Base-by-base conservation (phyloP, 2,888 invertebrate species). In the Anagyrus pseudococci region DNA sequence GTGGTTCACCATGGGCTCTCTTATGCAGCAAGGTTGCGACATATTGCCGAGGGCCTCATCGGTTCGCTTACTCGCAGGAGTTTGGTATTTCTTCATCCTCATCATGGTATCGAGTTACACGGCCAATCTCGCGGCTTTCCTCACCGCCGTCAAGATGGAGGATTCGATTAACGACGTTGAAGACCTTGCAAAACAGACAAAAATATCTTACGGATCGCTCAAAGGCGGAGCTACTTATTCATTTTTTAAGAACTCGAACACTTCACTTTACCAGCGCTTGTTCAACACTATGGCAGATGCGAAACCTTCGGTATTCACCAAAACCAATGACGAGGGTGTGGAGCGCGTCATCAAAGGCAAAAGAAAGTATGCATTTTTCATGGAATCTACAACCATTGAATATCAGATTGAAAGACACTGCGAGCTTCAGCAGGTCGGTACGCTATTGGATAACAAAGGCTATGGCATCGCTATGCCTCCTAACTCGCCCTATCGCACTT, bases 41-140 rank as follows among this genome's bases (percentile, higher is more conserved):
- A 90, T 96, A 70, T 84, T 96, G 68, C 96, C 96, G 2, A 26
- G 49, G 29, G 93, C 94, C 43, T 90, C 93, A n/a, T 93, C 93
- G 0, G 94, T 94, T 0, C 85, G 95, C 67, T 91, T 94, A 88
- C 90, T 94, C 10, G 94, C 92, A 2, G 94, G 94, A 40, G 94
- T 94, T 88, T 93, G 93, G 93, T 96, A 95, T 95, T 96, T 96
- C 82, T 96, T 96, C 82, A 94, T 94, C 0, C 83, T 96, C 50
- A 96, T 96, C 73, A 95, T 97, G 93, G 95, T 96, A 71, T 95
- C 96, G 0, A 96, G 96, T 7, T 97, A 97, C 82, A 97, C 97
- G 20, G 97, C 96, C 58, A 97, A 97, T 82, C 83, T 97, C 73
- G 96, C 96, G 48, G 96, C 96, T 8, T 96, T 96, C 78, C 84